Percentiles rank a stretch among this genome's conserved stretches.
phyloP scores from a whole-genome alignment of 1,140 invertebrate species.

The Harlomillsia oculata region DNA sequence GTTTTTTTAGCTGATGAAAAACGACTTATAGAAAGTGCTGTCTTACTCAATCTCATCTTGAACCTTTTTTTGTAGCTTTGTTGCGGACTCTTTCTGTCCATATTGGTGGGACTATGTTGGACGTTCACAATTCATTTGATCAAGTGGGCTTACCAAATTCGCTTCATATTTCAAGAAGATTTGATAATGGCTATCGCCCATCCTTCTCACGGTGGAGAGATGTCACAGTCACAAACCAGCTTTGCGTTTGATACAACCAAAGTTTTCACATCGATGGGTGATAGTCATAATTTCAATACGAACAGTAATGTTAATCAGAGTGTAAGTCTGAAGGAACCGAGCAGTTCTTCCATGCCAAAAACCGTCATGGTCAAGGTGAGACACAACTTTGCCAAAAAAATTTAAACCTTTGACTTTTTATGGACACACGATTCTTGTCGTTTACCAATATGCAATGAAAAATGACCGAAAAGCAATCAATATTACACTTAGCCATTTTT shows the following conservation, averaged over 20 bases:
- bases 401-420: too few relatives aligned
- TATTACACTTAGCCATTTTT: too few relatives aligned
- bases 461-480: too few relatives aligned
- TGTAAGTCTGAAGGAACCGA: slow-evolving; percentile 21
- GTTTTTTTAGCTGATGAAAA: too few relatives aligned
- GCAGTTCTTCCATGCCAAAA: slow-evolving; percentile 27
- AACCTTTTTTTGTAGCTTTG: slow-evolving; percentile 30
- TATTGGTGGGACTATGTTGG: slow-evolving; percentile 35
- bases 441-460: too few relatives aligned
- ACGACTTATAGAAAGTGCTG: too few relatives aligned
- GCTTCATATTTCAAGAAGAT: slow-evolving; percentile 25
- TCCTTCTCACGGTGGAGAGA: not conserved
- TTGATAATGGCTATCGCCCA: not conserved
- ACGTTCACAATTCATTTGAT: slow-evolving; percentile 32
- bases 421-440: too few relatives aligned
- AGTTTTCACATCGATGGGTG: slow-evolving; percentile 8
- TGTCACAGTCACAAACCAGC: not conserved
- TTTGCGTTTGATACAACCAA: slow-evolving; percentile 16
- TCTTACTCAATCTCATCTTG: too few relatives aligned
- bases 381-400: too few relatives aligned
- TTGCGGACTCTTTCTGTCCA: slow-evolving; percentile 34
- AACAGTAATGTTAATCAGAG: not conserved
- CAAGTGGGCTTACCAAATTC: slow-evolving; percentile 26
- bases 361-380: too few relatives aligned
- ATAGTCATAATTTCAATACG: slow-evolving; percentile 11